phyloP scores from a whole-genome alignment of 2,888 invertebrate genomes.

The Drosophila infuscata region DNA sequence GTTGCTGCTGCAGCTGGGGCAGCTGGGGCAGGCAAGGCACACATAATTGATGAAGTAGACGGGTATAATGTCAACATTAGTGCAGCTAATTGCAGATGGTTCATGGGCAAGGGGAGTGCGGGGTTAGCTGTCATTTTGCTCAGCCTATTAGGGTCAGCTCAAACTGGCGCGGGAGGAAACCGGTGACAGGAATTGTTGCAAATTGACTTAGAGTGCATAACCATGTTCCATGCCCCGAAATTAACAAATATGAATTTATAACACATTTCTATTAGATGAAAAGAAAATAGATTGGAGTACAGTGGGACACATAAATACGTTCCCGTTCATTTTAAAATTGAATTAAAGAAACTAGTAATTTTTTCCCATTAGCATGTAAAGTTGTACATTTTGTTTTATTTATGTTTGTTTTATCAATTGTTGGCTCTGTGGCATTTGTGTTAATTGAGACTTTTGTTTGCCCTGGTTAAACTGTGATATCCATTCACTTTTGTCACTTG shows the following conservation, averaged over 20 bases:
- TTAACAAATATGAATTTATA: background rate
- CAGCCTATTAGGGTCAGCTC: constrained; percentile 15
- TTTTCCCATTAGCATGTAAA: background rate
- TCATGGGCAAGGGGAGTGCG: background rate
- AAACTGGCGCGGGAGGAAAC: background rate
- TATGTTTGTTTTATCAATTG: background rate
- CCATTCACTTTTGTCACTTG: constrained; percentile 10
- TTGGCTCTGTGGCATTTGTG: background rate
- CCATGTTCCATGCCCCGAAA: background rate
- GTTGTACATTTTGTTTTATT: background rate
- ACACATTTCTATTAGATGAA: background rate
- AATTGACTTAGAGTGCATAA: background rate
- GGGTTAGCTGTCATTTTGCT: background rate
- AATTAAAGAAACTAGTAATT: background rate
- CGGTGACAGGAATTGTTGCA: background rate
- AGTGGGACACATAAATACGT: background rate
- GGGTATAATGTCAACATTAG: constrained; percentile 56
- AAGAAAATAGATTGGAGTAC: background rate
- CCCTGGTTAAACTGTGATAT: constrained; percentile 12
- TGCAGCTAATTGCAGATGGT: constrained; percentile 54
- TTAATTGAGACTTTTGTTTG: background rate
- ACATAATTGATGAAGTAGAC: constrained; percentile 58
- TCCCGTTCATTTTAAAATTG: background rate
- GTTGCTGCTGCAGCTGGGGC: constrained; percentile 28
- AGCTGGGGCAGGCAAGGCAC: background rate